Evolutionary conservation across 2,113 vertebrate genomes (phyloP).

Genomic region (Cinclus cinclus): DNA sequence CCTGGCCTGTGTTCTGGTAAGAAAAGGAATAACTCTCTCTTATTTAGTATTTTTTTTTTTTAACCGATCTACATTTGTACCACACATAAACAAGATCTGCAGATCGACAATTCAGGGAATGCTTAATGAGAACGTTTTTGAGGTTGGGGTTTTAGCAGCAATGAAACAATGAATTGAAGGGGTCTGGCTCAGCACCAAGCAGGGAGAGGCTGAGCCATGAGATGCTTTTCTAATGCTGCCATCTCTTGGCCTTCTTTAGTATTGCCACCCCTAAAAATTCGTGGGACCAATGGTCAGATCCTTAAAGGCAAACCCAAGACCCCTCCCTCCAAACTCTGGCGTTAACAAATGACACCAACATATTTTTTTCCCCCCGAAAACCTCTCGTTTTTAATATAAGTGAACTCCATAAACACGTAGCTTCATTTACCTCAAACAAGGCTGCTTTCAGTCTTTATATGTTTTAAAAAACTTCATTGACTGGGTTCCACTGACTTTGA

Average conservation of each 20-base stretch:
- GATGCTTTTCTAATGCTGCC: slow-evolving; percentile 74
- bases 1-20: background rate
- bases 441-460: background rate
- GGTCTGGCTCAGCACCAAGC: background rate
- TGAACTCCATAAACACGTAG: background rate
- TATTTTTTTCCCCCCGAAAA: background rate
- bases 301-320: background rate
- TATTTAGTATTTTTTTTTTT: background rate
- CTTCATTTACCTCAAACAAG: background rate
- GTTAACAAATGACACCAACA: background rate
- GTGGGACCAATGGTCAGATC: fast-evolving
- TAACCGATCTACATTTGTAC: background rate
- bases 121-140: background rate
- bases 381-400: background rate
- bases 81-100: background rate
- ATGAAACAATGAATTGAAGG: background rate
- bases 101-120: background rate
- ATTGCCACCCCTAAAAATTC: background rate
- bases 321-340: background rate
- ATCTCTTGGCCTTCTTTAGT: slow-evolving; percentile 58
- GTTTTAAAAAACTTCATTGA: background rate
- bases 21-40: background rate
- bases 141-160: background rate
- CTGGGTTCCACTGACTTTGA: background rate
- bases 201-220: background rate